Evolutionary conservation across 2,113 vertebrate species (phyloP), one percentile per base, ranked within the genome.

Genomic region (Anser brachyrhynchus): DNA sequence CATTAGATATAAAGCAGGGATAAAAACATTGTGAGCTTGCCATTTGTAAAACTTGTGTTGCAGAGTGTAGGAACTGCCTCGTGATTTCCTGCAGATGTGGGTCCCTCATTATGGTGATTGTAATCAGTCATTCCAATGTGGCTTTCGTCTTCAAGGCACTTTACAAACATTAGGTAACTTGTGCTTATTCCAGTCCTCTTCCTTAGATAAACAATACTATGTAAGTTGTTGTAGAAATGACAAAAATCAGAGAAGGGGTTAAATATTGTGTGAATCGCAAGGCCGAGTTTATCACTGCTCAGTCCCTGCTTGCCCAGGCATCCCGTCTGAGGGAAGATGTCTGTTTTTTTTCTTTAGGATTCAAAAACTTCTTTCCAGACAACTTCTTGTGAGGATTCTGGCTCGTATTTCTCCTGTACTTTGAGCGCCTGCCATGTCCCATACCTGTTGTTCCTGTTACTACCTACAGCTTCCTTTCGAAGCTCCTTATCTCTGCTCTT

Each of bases 61-160:
- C 90, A 21, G 71, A 76, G 28, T 20, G 25, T 52, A 28, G 66
- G 43, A 31, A 41, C 87, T 66, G 74, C 89, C 75, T 39, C 25
- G 35, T 76, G 84, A 79, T 89, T 92, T 93, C 87, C 71, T 89
- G 91, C 87, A 90, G 91, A 69, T 59, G 9, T 76, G 84, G 46
- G 61, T 73, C 81, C 78, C 77, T 95, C 57, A 23, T 97, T 96
- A 55, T 5, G 1, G 43, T 78, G 89, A 81, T 89, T 89, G 92
- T 92, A 92, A 83, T 94, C 89, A 94, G 84, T 71, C 62, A 3
- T 90, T 73, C 87, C 13, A 17, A 64, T 67, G 75, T 2, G 0
- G 5, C 74, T 62, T 80, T 79, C 64, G 33, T 90, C 75, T 89
- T 86, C 61, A 55, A 71, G 89, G 89, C 90, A 71, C 91, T 94